Percentiles rank a stretch among this genome's conserved stretches.
These are phyloP conservation scores for Tachuris rubrigastra DNA, from an alignment of 2,113 vertebrate species.

Conservation along the genomic window DNA sequence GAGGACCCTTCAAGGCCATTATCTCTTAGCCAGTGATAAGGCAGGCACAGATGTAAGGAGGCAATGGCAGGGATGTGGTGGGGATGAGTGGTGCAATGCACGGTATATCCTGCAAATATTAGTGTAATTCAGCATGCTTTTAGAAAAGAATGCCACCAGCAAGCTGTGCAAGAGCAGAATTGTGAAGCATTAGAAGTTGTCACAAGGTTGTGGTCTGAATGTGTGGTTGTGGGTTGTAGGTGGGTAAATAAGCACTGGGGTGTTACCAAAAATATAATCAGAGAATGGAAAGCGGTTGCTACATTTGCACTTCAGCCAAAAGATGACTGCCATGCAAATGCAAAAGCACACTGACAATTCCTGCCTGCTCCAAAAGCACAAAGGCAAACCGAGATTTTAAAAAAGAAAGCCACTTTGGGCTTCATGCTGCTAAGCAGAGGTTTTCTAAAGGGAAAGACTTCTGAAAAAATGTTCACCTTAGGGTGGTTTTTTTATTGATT, in stretches of 20 bases:
- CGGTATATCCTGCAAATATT: accelerated
- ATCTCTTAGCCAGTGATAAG: not conserved
- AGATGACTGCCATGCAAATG: not conserved
- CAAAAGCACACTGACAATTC: not conserved
- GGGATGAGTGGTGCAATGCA: accelerated
- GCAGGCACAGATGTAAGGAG: not conserved
- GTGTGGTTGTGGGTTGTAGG: not conserved
- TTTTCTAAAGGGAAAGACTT: not conserved
- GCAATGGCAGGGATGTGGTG: not conserved
- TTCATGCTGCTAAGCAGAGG: not conserved
- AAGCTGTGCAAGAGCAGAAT: not conserved
- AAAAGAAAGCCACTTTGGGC: not conserved
- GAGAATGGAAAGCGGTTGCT: not conserved
- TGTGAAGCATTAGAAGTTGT: not conserved
- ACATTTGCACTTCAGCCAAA: not conserved
- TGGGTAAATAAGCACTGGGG: not conserved
- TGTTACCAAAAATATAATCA: not conserved
- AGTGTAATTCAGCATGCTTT: not conserved
- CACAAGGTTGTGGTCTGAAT: not conserved
- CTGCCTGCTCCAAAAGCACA: not conserved
- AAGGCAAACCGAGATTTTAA: not conserved
- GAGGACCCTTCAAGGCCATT: not conserved
- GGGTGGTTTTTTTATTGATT: not conserved
- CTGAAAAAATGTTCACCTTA: not conserved
- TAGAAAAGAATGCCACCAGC: not conserved